Evolutionary conservation across 2,888 invertebrate genomes (phyloP), one percentile per base, ranked within the genome.

Genomic region (Orgyia antiqua): DNA sequence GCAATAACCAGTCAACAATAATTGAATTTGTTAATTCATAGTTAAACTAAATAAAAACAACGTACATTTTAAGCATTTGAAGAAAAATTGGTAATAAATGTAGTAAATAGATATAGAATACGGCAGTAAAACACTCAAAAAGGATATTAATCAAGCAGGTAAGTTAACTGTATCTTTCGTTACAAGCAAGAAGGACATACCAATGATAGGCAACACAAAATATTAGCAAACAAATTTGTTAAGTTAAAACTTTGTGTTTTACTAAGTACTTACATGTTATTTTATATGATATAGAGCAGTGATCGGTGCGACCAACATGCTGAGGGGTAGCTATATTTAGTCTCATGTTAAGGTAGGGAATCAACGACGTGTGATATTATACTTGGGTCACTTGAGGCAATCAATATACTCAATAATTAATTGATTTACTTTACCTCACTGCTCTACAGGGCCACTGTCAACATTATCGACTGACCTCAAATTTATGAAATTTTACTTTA

Each of bases 321-420:
- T 39, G 39, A 35, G 31, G 29, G 43, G 41, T 33, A 39, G 58
- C 72, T 84, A 82, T 78, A 79, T 74, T 77, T 83, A 82, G 77
- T 68, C 42, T 54, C 58, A 56, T 59, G 57, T 55, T 51, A 53
- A 58, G 33, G 53, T 40, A 47, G 51, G 55, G 52, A 61, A 44
- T 58, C 71, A 72, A 39, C 65, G 74, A 68, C 58, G 70, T 75
- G 72, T 76, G 68, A 69, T 66, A 58, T 54, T 54, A 56, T 59
- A 54, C 57, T 31, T 64, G 65, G 68, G 66, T 66, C 64, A 66
- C 51, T 60, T 47, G 52, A 61, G 61, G 47, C 55, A 73, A 72
- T 71, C 73, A 63, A 71, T 71, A 69, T 47, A 55, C 49, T 55
- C 51, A 51, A 48, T 65, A 48, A 68, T 63, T 64, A 66, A 72